Conservation (phyloP, 2,888 invertebrate species). For the Microdon myrmicae region DNA sequence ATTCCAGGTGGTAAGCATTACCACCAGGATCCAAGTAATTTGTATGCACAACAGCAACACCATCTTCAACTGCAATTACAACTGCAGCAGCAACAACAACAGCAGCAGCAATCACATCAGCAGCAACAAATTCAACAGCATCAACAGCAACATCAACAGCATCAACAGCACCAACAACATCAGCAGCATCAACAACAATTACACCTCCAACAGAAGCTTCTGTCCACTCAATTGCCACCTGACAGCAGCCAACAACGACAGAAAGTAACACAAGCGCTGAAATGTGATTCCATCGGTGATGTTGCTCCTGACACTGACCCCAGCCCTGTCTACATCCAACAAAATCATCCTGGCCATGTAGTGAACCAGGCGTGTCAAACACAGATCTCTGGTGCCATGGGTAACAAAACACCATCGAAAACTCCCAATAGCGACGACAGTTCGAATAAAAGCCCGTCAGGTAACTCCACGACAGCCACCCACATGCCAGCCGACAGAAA, state of each 20-base stretch:
- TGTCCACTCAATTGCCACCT: constrained; percentile 2
- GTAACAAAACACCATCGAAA: constrained; percentile 56
- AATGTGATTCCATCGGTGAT: constrained; percentile 54
- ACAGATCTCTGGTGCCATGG: constrained; percentile 60
- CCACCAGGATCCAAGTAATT: constrained; percentile 44
- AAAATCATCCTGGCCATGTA: constrained; percentile 66
- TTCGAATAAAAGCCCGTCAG: constrained; percentile 59
- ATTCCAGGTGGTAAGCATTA: constrained; percentile 49
- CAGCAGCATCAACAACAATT: constrained; percentile 49
- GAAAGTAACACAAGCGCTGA: constrained; percentile 52
- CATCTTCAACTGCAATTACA: constrained; percentile 54
- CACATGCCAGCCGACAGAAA: constrained; percentile 63
- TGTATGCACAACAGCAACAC: constrained; percentile 53
- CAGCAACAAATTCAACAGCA: constrained; percentile 49
- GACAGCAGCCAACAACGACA: constrained; percentile 57
- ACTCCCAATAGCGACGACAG: constrained; percentile 64
- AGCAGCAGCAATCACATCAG: constrained; percentile 56
- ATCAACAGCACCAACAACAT: constrained; percentile 65
- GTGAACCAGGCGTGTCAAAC: constrained; percentile 67
- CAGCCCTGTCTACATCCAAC: constrained; percentile 66
- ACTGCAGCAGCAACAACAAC: constrained; percentile 56
- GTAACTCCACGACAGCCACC: constrained; percentile 22
- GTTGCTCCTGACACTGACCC: constrained; percentile 62
- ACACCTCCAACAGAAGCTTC: constrained; percentile 55
- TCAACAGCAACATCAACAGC: constrained; percentile 61